phyloP scores from a whole-genome alignment of 2,888 invertebrate species.

The Drosophila kambysellisi region DNA sequence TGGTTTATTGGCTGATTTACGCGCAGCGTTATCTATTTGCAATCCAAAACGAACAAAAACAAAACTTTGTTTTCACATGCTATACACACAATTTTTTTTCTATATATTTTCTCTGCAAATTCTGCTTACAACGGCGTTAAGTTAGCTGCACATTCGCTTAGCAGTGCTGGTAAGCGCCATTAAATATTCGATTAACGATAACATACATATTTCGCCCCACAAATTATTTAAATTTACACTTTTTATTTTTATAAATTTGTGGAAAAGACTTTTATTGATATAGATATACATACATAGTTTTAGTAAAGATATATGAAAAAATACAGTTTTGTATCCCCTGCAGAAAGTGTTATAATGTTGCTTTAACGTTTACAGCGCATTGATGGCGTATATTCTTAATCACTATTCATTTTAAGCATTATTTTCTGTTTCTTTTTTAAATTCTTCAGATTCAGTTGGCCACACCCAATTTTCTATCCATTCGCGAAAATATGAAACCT shows the following conservation, averaged over 20 bases:
- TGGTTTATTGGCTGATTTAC: slow-evolving; percentile 18
- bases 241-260: neutral
- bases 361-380: neutral
- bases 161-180: slow-evolving; percentile 35
- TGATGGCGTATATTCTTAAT: neutral
- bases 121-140: slow-evolving; percentile 60
- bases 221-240: slow-evolving; percentile 11
- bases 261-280: neutral
- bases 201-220: neutral
- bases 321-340: neutral
- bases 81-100: slow-evolving; percentile 60
- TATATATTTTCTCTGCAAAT: slow-evolving; percentile 64
- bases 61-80: slow-evolving; percentile 60
- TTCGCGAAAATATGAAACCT: slow-evolving; percentile 20
- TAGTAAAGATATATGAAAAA: neutral
- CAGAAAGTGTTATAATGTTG: neutral
- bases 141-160: slow-evolving; percentile 48
- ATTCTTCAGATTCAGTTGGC: neutral
- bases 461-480: slow-evolving; percentile 50
- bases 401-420: no score
- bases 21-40: slow-evolving; percentile 30
- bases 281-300: neutral
- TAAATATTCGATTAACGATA: slow-evolving; percentile 45
- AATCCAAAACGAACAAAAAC: slow-evolving; percentile 49
- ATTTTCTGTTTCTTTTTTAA: no score